These are phyloP conservation scores for Catagonus wagneri DNA, from an alignment of 2,113 vertebrate species.

Conservation along the genomic window DNA sequence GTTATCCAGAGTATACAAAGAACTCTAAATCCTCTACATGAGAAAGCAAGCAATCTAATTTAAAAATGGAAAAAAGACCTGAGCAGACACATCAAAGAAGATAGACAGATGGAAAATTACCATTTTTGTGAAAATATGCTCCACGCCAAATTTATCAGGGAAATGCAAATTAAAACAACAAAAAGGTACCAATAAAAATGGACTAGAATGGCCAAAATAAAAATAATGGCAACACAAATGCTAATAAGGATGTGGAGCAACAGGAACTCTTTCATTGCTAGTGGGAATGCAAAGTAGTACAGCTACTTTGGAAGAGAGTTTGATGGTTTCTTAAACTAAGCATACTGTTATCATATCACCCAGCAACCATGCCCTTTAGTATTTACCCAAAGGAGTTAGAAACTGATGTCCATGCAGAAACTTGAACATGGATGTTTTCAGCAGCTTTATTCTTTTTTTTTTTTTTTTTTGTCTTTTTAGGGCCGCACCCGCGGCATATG, in stretches of 20 bases:
- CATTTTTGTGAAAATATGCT: not conserved
- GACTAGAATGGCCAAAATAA: not conserved
- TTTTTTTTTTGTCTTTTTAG: too few relatives aligned
- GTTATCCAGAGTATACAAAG: not conserved
- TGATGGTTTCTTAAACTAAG: not conserved
- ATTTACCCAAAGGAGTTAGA: not conserved
- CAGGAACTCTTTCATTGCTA: not conserved
- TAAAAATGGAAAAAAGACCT: not conserved
- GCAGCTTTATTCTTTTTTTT: too few relatives aligned
- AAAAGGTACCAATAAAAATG: not conserved
- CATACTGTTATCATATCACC: not conserved
- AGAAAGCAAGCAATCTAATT: not conserved
- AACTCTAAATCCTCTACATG: not conserved
- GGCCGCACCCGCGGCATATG: too few relatives aligned
- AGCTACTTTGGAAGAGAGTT: not conserved
- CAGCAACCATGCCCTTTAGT: not conserved
- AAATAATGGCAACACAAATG: not conserved
- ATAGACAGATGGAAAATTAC: not conserved
- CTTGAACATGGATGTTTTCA: not conserved
- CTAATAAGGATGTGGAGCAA: not conserved
- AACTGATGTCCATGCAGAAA: not conserved
- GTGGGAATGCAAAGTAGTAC: not conserved
- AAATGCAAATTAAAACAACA: not conserved
- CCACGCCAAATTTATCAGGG: not conserved
- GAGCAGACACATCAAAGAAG: not conserved